Conservation (phyloP, 2,888 invertebrate species). For the Erannis defoliaria region DNA sequence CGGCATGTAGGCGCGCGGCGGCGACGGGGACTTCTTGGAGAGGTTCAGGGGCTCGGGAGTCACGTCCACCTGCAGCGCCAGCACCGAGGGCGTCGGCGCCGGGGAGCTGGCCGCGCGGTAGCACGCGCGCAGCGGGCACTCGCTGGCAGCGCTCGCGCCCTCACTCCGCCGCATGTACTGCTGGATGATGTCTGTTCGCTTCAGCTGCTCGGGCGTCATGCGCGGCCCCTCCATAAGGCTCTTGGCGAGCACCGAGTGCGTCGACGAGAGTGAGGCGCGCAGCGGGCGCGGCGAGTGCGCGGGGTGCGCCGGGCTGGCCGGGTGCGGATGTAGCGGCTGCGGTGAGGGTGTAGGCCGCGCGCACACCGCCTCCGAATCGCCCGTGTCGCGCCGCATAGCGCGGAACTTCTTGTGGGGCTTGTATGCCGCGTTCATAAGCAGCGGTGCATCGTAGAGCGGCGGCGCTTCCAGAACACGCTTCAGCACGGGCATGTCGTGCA, state of each 20-base stretch:
- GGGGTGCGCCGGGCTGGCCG: conserved; percentile 65
- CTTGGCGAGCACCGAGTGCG: conserved; percentile 95
- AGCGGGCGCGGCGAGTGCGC: conserved; percentile 81
- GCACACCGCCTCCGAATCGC: conserved; percentile 89
- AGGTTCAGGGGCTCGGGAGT: conserved; percentile 95
- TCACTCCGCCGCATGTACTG: conserved; percentile 95
- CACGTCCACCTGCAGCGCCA: conserved; percentile 90
- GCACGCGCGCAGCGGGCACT: conserved; percentile 75
- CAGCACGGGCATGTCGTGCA: conserved; percentile 97
- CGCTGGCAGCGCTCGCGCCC: conserved; percentile 74
- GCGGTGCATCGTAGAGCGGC: conserved; percentile 95
- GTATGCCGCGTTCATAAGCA: conserved; percentile 97
- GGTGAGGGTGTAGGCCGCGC: conserved; percentile 81
- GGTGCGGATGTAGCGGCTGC: conserved; percentile 83
- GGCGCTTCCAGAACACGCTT: conserved; percentile 97
- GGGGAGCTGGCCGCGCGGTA: conserved; percentile 72
- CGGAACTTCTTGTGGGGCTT: conserved; percentile 98
- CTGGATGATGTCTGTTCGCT: conserved; percentile 96
- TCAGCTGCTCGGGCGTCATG: conserved; percentile 97
- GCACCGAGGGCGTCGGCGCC: conserved; percentile 78
- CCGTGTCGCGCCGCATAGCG: conserved; percentile 93
- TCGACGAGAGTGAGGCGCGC: conserved; percentile 90
- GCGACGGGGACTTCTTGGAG: conserved; percentile 93
- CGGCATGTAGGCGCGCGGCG: conserved; percentile 87
- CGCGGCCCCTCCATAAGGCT: conserved; percentile 97